phyloP scores from a whole-genome alignment of 2,113 vertebrate species.

The Lipotes vexillifer region DNA sequence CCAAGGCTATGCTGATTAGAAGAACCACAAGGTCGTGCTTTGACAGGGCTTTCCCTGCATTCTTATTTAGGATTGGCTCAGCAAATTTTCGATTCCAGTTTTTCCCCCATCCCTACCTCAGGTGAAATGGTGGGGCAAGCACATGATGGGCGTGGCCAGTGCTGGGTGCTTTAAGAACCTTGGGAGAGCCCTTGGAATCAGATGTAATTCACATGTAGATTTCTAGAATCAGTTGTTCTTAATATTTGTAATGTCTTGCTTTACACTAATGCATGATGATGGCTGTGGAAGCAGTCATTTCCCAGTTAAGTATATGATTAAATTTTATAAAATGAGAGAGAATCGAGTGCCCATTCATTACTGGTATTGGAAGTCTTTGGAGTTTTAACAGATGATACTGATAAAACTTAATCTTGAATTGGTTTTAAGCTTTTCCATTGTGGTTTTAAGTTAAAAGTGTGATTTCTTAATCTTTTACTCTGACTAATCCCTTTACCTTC shows the following conservation, averaged over 20 bases:
- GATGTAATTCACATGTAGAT: background rate
- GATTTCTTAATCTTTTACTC: slow-evolving; percentile 25
- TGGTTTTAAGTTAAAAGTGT: slow-evolving; percentile 4
- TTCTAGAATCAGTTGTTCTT: background rate
- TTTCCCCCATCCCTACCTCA: background rate
- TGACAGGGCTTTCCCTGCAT: background rate
- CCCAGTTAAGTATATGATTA: background rate
- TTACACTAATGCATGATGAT: background rate
- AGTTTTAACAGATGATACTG: slow-evolving; percentile 12
- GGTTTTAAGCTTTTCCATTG: slow-evolving; percentile 3
- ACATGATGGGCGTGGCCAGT: background rate
- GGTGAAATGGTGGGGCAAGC: background rate
- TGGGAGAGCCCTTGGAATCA: background rate
- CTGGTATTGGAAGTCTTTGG: background rate
- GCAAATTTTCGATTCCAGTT: background rate
- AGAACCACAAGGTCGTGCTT: background rate
- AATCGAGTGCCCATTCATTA: background rate
- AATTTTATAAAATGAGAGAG: background rate
- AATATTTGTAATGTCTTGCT: background rate
- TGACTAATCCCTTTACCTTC: background rate
- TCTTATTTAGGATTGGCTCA: background rate
- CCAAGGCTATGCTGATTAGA: background rate
- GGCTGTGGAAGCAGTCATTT: background rate
- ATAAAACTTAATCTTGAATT: background rate
- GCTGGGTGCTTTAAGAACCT: background rate